Evolutionary conservation across 2,113 vertebrate species (phyloP).

Genomic region (Clarias magur): DNA sequence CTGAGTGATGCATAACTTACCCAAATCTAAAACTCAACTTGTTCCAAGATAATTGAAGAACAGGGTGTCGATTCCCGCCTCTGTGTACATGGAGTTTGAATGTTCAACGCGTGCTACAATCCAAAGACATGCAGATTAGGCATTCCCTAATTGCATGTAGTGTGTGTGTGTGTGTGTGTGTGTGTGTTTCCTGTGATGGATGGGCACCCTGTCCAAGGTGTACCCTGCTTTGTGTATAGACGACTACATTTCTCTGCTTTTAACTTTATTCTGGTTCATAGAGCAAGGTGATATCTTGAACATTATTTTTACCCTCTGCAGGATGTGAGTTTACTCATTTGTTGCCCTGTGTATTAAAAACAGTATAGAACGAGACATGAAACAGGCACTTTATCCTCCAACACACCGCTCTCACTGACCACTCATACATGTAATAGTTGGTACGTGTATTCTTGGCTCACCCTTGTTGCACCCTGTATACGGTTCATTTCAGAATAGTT

Average conservation of each 20-base stretch:
- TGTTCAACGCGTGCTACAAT: too few relatives aligned
- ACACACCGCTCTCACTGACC: background rate
- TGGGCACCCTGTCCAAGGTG: too few relatives aligned
- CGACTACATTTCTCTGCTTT: background rate
- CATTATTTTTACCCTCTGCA: conserved; percentile 31
- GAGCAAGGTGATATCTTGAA: background rate
- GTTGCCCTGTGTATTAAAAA: conserved; percentile 47
- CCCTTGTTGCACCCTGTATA: background rate
- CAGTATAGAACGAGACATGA: conserved; percentile 27
- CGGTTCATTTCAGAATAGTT: background rate
- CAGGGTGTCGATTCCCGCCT: background rate
- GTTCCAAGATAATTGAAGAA: background rate
- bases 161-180: too few relatives aligned
- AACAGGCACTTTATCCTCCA: background rate
- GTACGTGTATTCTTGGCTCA: background rate
- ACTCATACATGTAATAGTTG: background rate
- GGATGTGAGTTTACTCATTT: conserved; percentile 49
- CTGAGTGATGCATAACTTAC: background rate
- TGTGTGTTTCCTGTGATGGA: too few relatives aligned
- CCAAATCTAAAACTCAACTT: background rate
- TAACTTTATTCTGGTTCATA: conserved; percentile 6
- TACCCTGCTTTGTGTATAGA: too few relatives aligned
- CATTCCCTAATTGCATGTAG: too few relatives aligned
- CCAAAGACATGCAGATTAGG: too few relatives aligned
- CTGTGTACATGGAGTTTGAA: too few relatives aligned